Base-by-base conservation (phyloP, 1,140 invertebrate genomes). In the Drosophila arawakana region DNA sequence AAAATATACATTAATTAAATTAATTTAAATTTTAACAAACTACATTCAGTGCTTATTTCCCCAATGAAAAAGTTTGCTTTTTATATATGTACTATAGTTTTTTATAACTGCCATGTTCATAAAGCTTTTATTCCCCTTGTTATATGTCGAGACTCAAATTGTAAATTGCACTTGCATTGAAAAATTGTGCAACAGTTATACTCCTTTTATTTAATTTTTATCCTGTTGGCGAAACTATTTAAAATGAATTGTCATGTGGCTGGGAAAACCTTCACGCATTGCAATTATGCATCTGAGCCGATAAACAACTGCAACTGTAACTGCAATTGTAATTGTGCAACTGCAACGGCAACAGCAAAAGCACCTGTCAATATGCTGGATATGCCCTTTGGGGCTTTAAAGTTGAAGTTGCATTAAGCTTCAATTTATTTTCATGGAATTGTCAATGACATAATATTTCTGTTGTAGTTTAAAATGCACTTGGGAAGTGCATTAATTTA, bases 291-390 rank as follows among this genome's bases (percentile, higher is more conserved):
- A 67, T 49, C 61, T 50, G 47, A 62, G 49, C 59, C 46, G 67
- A 80, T 80, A 88, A 82, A 46, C 49, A 72, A 65, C 41, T 68
- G 63, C 57, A 47, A 67, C 49, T 75, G 54, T 37, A 58, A 66
- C 21, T 73, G 70, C 55, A 61, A 72, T 50, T 74, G 61, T 49
- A 57, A 74, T 54, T 55, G 34, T 39, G 54, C 44, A 57, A 58
- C 25, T 72, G 69, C 54, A 57, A 58, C 35, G 65, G 69, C 35
- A 60, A 67, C 55, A 66, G 55, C 49, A 58, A 78, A 37, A 67
- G 58, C 69, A 62, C 54, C 73, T 88, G 84, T 83, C 83, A 73
- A 72, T 88, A 73, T 72, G 39, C 41, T 21, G 44, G 43, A 69
- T 54, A 60, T 44, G 44, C 39, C 13, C 35, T 13, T 18, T 18